Percentiles rank a stretch among this genome's conserved stretches.
Evolutionary conservation across 35 echinoderm and acorn worm genomes (phyloP).

Genomic region (Anneissia japonica): DNA sequence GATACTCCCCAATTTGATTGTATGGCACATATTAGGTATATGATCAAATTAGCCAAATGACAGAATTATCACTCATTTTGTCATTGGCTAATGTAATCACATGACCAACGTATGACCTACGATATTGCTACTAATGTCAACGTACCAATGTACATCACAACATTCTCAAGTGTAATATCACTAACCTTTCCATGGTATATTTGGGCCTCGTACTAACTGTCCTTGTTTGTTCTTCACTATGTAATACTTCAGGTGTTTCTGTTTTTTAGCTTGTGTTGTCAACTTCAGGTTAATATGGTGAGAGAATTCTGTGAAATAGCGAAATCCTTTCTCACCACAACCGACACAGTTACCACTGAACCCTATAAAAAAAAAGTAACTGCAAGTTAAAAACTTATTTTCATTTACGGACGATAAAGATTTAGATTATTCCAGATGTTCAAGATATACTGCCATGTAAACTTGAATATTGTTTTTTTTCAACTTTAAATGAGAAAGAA

Average conservation of each 20-base stretch:
- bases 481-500: background rate
- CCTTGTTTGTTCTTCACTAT: slow-evolving; percentile 81
- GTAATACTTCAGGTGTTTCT: slow-evolving; percentile 98
- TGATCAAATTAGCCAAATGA: too few species aligned
- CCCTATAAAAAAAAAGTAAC: slow-evolving; percentile 22
- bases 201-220: slow-evolving; percentile 73
- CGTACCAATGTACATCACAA: too few species aligned
- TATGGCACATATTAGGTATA: too few species aligned
- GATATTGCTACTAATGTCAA: too few species aligned
- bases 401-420: background rate
- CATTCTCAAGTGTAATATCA: too few species aligned
- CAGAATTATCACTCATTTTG: too few species aligned
- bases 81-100: too few species aligned
- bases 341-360: slow-evolving; percentile 94
- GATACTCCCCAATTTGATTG: too few species aligned
- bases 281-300: slow-evolving; percentile 97
- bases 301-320: slow-evolving; percentile 96
- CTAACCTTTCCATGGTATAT: slow-evolving; percentile 95
- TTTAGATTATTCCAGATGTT: background rate
- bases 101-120: too few species aligned
- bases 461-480: background rate
- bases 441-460: background rate
- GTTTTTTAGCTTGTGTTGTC: slow-evolving; percentile 92
- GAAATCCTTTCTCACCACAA: slow-evolving; percentile 92
- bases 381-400: background rate